Evolutionary conservation across 2,113 vertebrate species (phyloP).

Genomic region (Cebus imitator): DNA sequence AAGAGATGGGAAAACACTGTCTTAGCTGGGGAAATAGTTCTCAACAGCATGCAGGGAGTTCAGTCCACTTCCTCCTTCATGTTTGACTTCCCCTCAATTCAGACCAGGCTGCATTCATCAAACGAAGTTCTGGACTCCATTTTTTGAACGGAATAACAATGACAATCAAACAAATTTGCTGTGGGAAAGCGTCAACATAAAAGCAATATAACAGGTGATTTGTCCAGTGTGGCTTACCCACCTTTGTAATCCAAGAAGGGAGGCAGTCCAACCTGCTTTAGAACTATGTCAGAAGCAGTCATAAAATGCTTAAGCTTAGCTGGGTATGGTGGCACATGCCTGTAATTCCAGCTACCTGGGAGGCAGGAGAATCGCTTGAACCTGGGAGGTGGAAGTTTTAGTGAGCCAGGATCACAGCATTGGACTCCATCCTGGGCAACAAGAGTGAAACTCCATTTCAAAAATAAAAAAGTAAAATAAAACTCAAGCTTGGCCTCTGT

Average conservation of each 20-base stretch:
- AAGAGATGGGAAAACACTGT: background rate
- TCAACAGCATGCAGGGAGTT: background rate
- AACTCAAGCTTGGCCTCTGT: background rate
- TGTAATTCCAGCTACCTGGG: too few relatives aligned
- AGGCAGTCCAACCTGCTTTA: background rate
- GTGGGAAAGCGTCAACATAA: background rate
- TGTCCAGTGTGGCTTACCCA: background rate
- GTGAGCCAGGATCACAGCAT: too few relatives aligned
- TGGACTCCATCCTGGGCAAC: too few relatives aligned
- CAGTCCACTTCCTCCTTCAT: constrained; percentile 26
- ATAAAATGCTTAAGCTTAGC: background rate
- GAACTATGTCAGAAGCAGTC: background rate
- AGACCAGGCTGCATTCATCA: background rate
- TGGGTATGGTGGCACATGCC: too few relatives aligned
- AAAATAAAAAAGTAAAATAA: too few relatives aligned
- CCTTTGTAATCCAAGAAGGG: background rate
- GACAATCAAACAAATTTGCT: background rate
- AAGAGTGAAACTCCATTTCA: too few relatives aligned
- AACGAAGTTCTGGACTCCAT: background rate
- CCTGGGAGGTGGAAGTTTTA: too few relatives aligned
- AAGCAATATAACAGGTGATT: background rate
- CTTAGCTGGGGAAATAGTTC: background rate
- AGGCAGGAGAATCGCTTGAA: too few relatives aligned
- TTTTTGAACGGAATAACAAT: background rate
- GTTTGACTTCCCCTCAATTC: constrained; percentile 30